Evolutionary conservation across 37 sponge, comb jelly and placozoan genomes (phyloP), one percentile per base, ranked within the genome.

Genomic region (Aplysina aerophoba): DNA sequence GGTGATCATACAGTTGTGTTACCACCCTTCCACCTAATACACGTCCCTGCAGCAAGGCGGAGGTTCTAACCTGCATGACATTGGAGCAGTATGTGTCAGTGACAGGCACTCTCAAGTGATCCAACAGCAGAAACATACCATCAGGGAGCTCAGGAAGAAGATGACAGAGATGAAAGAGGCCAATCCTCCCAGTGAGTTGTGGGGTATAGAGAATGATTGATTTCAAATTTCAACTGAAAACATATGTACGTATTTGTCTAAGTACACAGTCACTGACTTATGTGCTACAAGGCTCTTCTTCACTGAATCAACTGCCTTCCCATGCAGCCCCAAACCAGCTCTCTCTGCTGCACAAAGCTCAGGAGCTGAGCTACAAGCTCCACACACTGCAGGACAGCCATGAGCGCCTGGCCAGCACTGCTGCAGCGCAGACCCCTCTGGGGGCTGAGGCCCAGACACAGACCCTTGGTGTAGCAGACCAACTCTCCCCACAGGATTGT

Each of bases 61-160:
- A 44, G 50, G 50, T 44, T 8, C 50, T 44, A 44, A 8, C 50
- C 50, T 44, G 50, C 50, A 44, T 50, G 78, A 75, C 20, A n/a
- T 75, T 75, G 78, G 78, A 41, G 50, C 78, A 41, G 44, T 50
- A 25, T 75, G 78, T 40, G 20, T 75, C 6, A 75, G 78, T 75
- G 78, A 75, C 25, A 75, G 78, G 53, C 78, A 75, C 54, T n/a
- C 38, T 75, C 78, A 75, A 41, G 25, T 75, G 25, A 75, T 75
- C 53, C 6, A 36, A 2, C 78, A 75, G 53, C 78, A 75, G 54
- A 75, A 75, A 25, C 78, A 41, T 20, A 41, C 78, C 78, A 53
- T 75, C 20, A 75, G 40, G 53, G 78, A 75, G 25, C 38, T 75
- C 44, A 40, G 78, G n/a, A 24, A 25, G 54, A 75, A 37, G 24